Base-by-base conservation (phyloP, 1,140 invertebrate genomes). In the Leptinotarsa lineolata region DNA sequence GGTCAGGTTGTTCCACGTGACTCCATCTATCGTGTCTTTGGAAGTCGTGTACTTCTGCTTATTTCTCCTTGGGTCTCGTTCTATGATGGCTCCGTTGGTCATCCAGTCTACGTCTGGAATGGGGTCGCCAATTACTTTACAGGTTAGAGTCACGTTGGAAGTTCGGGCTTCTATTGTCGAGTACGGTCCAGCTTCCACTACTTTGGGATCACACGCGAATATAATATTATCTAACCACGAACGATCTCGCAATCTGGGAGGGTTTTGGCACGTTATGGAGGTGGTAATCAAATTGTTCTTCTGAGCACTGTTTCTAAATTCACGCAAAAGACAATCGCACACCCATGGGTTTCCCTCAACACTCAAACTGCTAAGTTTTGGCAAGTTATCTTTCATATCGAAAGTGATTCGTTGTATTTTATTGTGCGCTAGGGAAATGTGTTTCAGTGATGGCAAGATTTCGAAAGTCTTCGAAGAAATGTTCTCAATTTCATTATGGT, bases 291-390 rank as follows among this genome's bases (percentile, higher is more conserved):
- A 83, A n/a, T 92, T 92, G 46, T 87, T 87, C 44, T 88, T 86
- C 1, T 93, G 88, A 12, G 91, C 87, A 89, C 91, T 95, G 76
- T 94, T 89, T 22, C 93, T 88, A 74, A 97, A 94, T 8, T 87
- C 87, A 77, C 93, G 91, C 63, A 97, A 84, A 71, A 91, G 88
- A 78, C 95, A 97, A 83, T 96, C 94, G 80, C 95, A 97, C 59
- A 91, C 89, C 95, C 95, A 97, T 0, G 91, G 92, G 83, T 97
- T 97, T 71, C 91, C 90, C 70, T 91, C 88, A 0, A 97, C 85
- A 68, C 91, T 92, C 2, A 97, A 84, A 74, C 91, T 92, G n/a
- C 88, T 88, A 18, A 96, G 83, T 79, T 90, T 90, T 16, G 93
- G 78, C 18, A 87, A 84, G 3, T 88, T 88, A 22, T 76, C 59